These are phyloP conservation scores for Hippocampus guttulatus DNA, from an alignment of 2,113 vertebrate species.

Conservation along the genomic window DNA sequence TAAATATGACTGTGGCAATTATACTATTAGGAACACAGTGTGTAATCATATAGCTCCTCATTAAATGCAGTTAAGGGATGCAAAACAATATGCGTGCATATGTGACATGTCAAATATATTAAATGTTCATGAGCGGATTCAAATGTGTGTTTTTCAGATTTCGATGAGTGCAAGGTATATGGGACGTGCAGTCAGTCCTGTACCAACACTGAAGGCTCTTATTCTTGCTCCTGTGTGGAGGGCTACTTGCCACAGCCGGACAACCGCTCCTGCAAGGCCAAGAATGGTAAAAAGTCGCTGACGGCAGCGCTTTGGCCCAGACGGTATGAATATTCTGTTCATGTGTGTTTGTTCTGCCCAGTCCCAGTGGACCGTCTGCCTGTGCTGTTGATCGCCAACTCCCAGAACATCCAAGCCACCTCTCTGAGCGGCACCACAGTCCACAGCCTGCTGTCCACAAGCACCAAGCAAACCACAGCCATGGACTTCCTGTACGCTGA, in stretches of 20 bases:
- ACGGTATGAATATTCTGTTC: slow-evolving; percentile 5
- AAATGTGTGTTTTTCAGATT: slow-evolving; percentile 70
- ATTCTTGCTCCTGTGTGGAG: slow-evolving; percentile 89
- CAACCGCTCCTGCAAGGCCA: slow-evolving; percentile 96
- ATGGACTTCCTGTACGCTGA: slow-evolving; percentile 94
- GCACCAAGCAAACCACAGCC: slow-evolving; percentile 92
- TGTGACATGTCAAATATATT: not conserved
- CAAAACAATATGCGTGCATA: not conserved
- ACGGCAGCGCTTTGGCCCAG: not conserved
- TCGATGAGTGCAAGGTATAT: slow-evolving; percentile 86
- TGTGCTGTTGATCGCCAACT: slow-evolving; percentile 91
- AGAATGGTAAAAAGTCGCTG: slow-evolving; percentile 79
- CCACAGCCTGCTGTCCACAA: slow-evolving; percentile 83
- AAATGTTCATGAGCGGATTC: slow-evolving; percentile 17
- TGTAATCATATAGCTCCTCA: not conserved
- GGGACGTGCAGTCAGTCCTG: slow-evolving; percentile 96
- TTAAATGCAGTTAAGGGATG: not conserved
- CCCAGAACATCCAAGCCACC: slow-evolving; percentile 93
- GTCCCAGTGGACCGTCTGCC: slow-evolving; percentile 88
- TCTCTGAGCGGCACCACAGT: slow-evolving; percentile 83
- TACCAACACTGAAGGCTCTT: slow-evolving; percentile 85
- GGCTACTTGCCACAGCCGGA: slow-evolving; percentile 91
- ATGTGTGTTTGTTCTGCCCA: slow-evolving; percentile 19
- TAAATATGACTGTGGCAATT: not conserved
- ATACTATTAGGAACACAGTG: not conserved